These are phyloP conservation scores for Brachyhypopomus occidentalis DNA, from an alignment of 2,113 vertebrate species.

Conservation along the genomic window DNA sequence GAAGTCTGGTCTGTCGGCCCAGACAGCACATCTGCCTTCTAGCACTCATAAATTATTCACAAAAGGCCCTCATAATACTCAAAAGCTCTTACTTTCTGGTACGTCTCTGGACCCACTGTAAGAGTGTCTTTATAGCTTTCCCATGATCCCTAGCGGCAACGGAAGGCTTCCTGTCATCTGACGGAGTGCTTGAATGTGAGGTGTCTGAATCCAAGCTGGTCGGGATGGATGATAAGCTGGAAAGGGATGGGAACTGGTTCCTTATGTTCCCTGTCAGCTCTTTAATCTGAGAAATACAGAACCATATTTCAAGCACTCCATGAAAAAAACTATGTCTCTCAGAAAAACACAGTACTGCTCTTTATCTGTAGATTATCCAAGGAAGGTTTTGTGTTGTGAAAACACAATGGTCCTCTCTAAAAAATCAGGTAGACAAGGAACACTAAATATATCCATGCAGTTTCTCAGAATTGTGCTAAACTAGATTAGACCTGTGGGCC, in stretches of 20 bases:
- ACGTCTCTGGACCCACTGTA: conserved; percentile 92
- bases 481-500: neutral
- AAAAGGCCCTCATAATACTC: neutral
- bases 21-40: neutral
- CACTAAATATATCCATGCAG: neutral
- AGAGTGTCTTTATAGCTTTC: conserved; percentile 87
- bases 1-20: neutral
- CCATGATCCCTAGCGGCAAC: conserved; percentile 83
- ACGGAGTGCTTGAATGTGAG: conserved; percentile 80
- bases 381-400: neutral
- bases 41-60: neutral
- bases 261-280: conserved; percentile 94
- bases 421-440: neutral
- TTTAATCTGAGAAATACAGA: conserved; percentile 84
- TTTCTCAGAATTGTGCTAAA: neutral
- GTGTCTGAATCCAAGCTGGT: conserved; percentile 88
- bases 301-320: neutral
- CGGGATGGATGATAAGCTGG: conserved; percentile 88
- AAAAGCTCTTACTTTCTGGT: conserved; percentile 85
- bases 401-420: neutral
- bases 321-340: neutral
- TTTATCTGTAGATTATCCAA: too few relatives aligned
- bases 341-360: too few relatives aligned
- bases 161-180: conserved; percentile 70
- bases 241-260: conserved; percentile 86